These are phyloP conservation scores for Pyralis farinalis DNA, from an alignment of 2,888 invertebrate species.

Conservation along the genomic window DNA sequence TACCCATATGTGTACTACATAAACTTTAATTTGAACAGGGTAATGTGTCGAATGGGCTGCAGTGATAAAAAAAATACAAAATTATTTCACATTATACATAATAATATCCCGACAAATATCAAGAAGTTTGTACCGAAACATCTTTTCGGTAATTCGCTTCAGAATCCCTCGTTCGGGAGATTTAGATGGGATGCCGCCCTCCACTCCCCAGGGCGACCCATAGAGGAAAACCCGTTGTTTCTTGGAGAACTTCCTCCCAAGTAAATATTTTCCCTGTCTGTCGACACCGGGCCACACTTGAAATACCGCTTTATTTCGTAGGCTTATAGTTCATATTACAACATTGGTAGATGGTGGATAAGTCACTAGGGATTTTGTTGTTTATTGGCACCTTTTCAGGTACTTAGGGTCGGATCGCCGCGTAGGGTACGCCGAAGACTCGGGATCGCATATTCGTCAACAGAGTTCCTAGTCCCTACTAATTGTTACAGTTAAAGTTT, in stretches of 20 bases:
- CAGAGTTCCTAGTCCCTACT: conserved; percentile 35
- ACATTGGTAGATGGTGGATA: conserved; percentile 21
- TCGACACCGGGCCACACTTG: conserved; percentile 20
- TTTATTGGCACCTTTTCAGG: conserved; percentile 76
- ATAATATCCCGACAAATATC: conserved; percentile 38
- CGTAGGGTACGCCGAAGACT: conserved; percentile 51
- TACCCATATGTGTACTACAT: too few relatives aligned
- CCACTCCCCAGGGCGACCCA: conserved; percentile 64
- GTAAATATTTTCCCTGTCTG: conserved; percentile 26
- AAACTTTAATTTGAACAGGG: too few relatives aligned
- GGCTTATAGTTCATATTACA: conserved; percentile 22
- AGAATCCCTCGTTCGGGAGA: conserved; percentile 66
- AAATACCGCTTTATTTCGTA: conserved; percentile 19
- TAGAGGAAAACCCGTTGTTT: conserved; percentile 71
- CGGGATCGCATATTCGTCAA: conserved; percentile 54
- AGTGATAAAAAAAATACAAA: conserved; percentile 10
- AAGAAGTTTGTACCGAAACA: conserved; percentile 43
- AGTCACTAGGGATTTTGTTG: conserved; percentile 31
- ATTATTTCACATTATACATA: conserved; percentile 21
- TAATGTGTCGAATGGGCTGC: too few relatives aligned
- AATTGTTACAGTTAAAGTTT: conserved; percentile 14
- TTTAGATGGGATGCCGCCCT: conserved; percentile 66
- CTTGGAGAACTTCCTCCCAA: conserved; percentile 53
- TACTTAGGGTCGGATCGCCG: conserved; percentile 66
- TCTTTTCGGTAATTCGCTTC: conserved; percentile 67